These are phyloP conservation scores for Sinocyclocheilus anshuiensis DNA, from an alignment of 2,113 vertebrate species.

Conservation along the genomic window DNA sequence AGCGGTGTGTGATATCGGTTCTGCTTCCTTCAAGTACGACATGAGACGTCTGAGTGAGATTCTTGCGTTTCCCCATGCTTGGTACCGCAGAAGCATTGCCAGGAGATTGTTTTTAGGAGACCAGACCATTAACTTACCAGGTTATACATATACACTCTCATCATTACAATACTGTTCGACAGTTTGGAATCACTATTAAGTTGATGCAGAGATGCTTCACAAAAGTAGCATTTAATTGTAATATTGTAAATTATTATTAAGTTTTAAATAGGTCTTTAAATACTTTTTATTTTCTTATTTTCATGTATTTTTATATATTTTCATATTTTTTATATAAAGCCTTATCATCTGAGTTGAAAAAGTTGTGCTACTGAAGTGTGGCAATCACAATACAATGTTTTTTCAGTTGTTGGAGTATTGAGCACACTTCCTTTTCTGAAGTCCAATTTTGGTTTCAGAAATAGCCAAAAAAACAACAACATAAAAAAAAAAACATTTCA, in stretches of 20 bases:
- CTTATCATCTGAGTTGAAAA: not conserved
- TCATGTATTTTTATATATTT: not conserved
- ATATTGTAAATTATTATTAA: not conserved
- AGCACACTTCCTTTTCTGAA: not conserved
- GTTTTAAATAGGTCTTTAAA: not conserved
- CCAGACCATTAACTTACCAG: slow-evolving; percentile 95
- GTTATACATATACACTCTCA: slow-evolving; percentile 66
- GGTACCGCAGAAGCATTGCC: slow-evolving; percentile 97
- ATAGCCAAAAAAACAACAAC: not conserved
- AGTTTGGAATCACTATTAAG: not conserved
- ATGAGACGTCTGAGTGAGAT: slow-evolving; percentile 98
- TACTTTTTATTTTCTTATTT: not conserved
- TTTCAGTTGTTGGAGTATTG: not conserved
- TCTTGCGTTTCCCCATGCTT: slow-evolving; percentile 94
- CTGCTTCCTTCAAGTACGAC: slow-evolving; percentile 97
- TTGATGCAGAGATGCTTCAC: not conserved
- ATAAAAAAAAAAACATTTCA: not conserved
- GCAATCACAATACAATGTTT: not conserved
- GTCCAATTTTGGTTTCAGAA: not conserved
- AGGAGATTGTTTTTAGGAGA: slow-evolving; percentile 94
- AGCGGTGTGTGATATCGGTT: slow-evolving; percentile 99
- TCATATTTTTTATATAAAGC: not conserved
- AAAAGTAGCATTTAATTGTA: not conserved
- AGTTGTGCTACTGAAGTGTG: not conserved
- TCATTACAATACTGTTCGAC: not conserved